Percentiles rank a stretch among this genome's conserved stretches.
Evolutionary conservation across 2,113 vertebrate species (phyloP).

Genomic region (Daboia siamensis): DNA sequence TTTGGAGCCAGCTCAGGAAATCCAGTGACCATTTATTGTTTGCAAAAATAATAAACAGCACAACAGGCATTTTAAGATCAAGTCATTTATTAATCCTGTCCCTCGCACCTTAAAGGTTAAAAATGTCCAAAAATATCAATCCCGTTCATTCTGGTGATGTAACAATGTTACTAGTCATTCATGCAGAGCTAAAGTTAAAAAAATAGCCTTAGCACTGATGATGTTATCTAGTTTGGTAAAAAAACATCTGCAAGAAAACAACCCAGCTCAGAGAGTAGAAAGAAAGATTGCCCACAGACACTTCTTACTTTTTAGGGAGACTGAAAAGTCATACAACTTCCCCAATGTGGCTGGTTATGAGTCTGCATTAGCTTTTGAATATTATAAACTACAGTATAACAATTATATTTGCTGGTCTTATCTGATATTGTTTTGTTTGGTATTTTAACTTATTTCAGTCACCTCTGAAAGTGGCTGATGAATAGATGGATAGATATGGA

Average conservation of each 20-base stretch:
- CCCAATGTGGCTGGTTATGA: background rate
- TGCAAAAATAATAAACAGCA: background rate
- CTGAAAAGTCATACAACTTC: background rate
- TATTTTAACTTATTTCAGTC: background rate
- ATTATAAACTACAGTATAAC: background rate
- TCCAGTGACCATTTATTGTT: background rate
- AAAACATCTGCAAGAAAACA: background rate
- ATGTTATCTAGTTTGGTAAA: background rate
- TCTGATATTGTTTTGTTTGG: background rate
- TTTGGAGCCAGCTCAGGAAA: background rate
- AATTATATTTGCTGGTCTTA: background rate
- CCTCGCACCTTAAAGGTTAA: background rate
- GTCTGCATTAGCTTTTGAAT: background rate
- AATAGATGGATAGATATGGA: background rate
- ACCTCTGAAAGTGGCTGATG: background rate
- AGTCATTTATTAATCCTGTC: background rate
- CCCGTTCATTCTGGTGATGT: background rate
- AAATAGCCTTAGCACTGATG: background rate
- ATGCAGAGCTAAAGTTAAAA: background rate
- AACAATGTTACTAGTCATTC: background rate
- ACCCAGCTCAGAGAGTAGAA: background rate
- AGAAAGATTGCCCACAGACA: background rate
- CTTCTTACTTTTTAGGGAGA: background rate
- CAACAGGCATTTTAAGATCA: background rate
- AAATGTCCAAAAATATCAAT: background rate